Evolutionary conservation across 2,888 invertebrate genomes (phyloP).

Genomic region (Athripsodes cinereus): DNA sequence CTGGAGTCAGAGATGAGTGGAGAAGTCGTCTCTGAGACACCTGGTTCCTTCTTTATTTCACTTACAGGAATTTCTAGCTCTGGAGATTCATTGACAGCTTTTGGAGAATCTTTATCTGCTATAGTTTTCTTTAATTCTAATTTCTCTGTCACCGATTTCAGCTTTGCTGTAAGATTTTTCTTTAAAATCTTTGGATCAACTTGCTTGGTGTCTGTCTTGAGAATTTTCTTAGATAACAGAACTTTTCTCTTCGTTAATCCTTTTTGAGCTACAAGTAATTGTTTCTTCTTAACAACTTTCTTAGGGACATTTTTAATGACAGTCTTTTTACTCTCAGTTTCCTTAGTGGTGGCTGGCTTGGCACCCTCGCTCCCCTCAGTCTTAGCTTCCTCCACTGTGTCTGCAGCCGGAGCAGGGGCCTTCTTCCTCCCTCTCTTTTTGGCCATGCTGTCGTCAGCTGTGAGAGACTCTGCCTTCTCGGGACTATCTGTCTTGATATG

Average conservation of each 20-base stretch:
- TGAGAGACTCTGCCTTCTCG: constrained; percentile 46
- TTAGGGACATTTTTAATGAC: constrained; percentile 40
- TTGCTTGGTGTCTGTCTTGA: constrained; percentile 31
- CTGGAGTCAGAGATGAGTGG: constrained; percentile 35
- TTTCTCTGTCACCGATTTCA: constrained; percentile 36
- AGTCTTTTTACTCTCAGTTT: constrained; percentile 36
- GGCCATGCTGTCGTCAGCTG: constrained; percentile 39
- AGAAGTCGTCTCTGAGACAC: constrained; percentile 35
- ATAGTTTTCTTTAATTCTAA: constrained; percentile 18
- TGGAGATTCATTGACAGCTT: constrained; percentile 34
- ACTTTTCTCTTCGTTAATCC: constrained; percentile 44
- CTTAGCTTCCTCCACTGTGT: constrained; percentile 40
- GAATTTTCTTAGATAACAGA: constrained; percentile 37
- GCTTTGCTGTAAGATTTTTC: constrained; percentile 36
- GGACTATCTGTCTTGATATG: constrained; percentile 25
- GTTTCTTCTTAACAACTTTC: constrained; percentile 42
- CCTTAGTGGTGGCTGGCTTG: constrained; percentile 7
- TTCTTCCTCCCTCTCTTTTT: constrained; percentile 48
- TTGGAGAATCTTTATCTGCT: constrained; percentile 5
- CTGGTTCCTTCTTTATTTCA: constrained; percentile 46
- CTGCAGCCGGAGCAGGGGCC: constrained; percentile 30
- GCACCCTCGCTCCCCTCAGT: constrained; percentile 19
- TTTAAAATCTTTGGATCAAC: constrained; percentile 19
- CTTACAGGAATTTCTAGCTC: constrained; percentile 40
- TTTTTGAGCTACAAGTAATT: constrained; percentile 46